phyloP scores from a whole-genome alignment of 1,140 invertebrate species.

The Leptinotarsa undecemlineata region DNA sequence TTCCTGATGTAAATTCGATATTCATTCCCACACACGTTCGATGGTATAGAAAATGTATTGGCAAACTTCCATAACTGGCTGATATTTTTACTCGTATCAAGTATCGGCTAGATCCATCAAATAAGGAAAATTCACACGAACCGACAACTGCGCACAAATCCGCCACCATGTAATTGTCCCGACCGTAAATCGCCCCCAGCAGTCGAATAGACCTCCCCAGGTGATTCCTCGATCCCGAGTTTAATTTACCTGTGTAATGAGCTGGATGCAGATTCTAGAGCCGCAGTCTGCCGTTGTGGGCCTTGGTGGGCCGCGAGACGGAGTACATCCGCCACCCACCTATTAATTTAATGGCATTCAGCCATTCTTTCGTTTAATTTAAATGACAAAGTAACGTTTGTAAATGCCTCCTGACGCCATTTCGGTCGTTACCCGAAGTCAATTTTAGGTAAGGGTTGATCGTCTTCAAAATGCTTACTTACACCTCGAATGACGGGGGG shows the following conservation, averaged over 20 bases:
- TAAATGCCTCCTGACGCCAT: constrained; percentile 21
- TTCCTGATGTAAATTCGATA: too few species aligned
- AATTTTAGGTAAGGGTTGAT: constrained; percentile 25
- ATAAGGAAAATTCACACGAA: too few species aligned
- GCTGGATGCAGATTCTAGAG: constrained; percentile 45
- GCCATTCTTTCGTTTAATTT: constrained; percentile 30
- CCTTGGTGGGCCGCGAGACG: constrained; percentile 16
- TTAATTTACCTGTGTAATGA: constrained; percentile 56
- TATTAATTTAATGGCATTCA: constrained; percentile 28
- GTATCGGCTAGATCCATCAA: too few species aligned
- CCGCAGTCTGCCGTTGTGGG: constrained; percentile 19
- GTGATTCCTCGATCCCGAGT: constrained; percentile 45
- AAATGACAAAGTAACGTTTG: constrained; percentile 30
- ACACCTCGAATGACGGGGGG: not conserved
- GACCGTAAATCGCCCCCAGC: constrained; percentile 36
- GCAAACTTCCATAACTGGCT: too few species aligned
- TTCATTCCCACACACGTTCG: too few species aligned
- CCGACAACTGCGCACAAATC: constrained; percentile 21
- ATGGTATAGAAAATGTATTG: too few species aligned
- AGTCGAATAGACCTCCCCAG: constrained; percentile 46
- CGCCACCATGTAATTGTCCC: constrained; percentile 45
- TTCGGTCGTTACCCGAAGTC: constrained; percentile 9
- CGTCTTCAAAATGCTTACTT: constrained; percentile 4
- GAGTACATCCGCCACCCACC: constrained; percentile 9
- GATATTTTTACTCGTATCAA: too few species aligned